Conservation (phyloP, 2,113 vertebrate genomes). For the Philantomba maxwellii region DNA sequence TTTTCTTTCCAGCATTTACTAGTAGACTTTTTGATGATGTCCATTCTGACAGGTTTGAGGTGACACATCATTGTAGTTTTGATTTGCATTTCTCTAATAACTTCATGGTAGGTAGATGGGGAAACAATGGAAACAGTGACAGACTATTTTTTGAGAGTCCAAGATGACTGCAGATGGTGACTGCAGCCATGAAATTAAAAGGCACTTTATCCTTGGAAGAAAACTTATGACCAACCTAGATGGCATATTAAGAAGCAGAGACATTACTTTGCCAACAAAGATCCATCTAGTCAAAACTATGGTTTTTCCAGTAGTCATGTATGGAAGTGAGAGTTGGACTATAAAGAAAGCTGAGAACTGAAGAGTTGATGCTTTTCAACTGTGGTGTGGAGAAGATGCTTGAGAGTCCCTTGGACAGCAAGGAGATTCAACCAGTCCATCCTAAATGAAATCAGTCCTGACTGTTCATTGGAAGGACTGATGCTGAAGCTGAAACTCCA, state of each 20-base stretch:
- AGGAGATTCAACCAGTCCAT: neutral
- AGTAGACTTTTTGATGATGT: neutral
- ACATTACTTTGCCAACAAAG: neutral
- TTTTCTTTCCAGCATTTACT: neutral
- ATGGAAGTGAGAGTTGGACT: neutral
- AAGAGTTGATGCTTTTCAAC: neutral
- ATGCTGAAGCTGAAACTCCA: neutral
- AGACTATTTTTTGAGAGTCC: neutral
- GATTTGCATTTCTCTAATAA: neutral
- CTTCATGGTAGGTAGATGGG: neutral
- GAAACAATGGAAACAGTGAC: neutral
- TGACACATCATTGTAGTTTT: neutral
- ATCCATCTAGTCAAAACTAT: neutral
- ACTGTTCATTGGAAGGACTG: neutral
- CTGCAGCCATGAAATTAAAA: neutral
- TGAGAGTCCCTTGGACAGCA: neutral
- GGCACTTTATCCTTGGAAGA: neutral
- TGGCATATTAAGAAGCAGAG: neutral
- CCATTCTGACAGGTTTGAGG: neutral
- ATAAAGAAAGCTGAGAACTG: accelerated
- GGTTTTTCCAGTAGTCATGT: neutral
- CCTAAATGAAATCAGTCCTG: neutral
- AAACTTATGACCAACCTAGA: neutral
- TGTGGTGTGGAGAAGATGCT: neutral
- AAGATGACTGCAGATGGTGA: neutral